Evolutionary conservation across 1,140 invertebrate genomes (phyloP).

Genomic region (Euwallacea fornicatus): DNA sequence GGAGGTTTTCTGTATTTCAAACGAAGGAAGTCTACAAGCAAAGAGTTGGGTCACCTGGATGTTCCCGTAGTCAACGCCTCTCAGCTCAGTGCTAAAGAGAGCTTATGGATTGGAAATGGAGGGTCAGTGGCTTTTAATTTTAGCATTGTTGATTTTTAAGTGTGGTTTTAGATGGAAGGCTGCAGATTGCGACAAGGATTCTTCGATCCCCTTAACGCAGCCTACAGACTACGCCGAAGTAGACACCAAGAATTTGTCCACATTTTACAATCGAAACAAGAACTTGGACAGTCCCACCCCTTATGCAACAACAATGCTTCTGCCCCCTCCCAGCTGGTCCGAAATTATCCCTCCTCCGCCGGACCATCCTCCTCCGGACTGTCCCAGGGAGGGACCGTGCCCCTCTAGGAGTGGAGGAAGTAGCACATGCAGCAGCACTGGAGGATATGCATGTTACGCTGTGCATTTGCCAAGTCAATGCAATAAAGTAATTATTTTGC

Average conservation of each 20-base stretch:
- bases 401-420: slow-evolving; percentile 45
- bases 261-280: slow-evolving; percentile 69
- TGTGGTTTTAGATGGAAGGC: slow-evolving; percentile 59
- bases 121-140: slow-evolving; percentile 49
- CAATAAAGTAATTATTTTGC: slow-evolving; percentile 16
- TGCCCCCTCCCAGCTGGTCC: slow-evolving; percentile 70
- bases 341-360: slow-evolving; percentile 79
- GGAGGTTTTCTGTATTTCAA: slow-evolving; percentile 65
- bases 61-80: slow-evolving; percentile 67
- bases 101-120: slow-evolving; percentile 70
- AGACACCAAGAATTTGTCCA: slow-evolving; percentile 71
- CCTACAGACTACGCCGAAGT: slow-evolving; percentile 76
- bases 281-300: slow-evolving; percentile 73
- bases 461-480: slow-evolving; percentile 46
- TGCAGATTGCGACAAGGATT: slow-evolving; percentile 68
- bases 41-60: slow-evolving; percentile 65
- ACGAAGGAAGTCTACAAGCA: slow-evolving; percentile 62
- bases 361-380: slow-evolving; percentile 72
- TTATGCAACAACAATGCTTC: slow-evolving; percentile 77
- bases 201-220: slow-evolving; percentile 50
- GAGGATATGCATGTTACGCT: slow-evolving; percentile 51
- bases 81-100: slow-evolving; percentile 70
- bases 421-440: slow-evolving; percentile 47
- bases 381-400: slow-evolving; percentile 47
- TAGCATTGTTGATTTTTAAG: background rate